Evolutionary conservation across 1,140 invertebrate species (phyloP).

Genomic region (Heterodera schachtii): DNA sequence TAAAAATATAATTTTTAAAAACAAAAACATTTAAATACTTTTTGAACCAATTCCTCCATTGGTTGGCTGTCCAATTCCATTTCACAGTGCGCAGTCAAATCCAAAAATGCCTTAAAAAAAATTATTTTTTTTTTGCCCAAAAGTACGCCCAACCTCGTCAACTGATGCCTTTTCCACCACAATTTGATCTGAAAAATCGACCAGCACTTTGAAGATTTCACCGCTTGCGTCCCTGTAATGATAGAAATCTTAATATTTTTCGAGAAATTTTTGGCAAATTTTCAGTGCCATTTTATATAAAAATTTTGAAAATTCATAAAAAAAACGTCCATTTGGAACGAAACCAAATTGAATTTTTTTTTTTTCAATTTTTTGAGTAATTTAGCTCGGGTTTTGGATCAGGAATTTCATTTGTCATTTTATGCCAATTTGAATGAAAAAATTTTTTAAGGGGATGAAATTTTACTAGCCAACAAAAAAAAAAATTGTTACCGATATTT

Average conservation of each 20-base stretch:
- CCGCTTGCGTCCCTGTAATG: neutral
- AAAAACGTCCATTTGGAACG: too few relatives aligned
- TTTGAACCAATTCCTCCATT: neutral
- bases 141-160: neutral
- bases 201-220: neutral
- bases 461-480: too few relatives aligned
- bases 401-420: too few relatives aligned
- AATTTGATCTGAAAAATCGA: neutral
- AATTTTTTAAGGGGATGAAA: too few relatives aligned
- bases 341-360: too few relatives aligned
- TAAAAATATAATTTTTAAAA: too few relatives aligned
- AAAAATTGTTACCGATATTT: neutral
- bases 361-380: too few relatives aligned
- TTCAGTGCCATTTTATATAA: neutral
- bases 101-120: neutral
- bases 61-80: neutral
- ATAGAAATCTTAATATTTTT: too few relatives aligned
- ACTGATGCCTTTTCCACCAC: neutral
- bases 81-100: neutral
- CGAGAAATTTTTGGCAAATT: too few relatives aligned
- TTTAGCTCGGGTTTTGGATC: too few relatives aligned
- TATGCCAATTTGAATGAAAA: too few relatives aligned
- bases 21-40: too few relatives aligned
- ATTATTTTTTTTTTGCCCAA: neutral
- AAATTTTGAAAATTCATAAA: neutral